Percentiles rank a stretch among this genome's conserved stretches.
phyloP scores from a whole-genome alignment of 2,797 vertebrate genomes.

The Bradypodion ventrale region DNA sequence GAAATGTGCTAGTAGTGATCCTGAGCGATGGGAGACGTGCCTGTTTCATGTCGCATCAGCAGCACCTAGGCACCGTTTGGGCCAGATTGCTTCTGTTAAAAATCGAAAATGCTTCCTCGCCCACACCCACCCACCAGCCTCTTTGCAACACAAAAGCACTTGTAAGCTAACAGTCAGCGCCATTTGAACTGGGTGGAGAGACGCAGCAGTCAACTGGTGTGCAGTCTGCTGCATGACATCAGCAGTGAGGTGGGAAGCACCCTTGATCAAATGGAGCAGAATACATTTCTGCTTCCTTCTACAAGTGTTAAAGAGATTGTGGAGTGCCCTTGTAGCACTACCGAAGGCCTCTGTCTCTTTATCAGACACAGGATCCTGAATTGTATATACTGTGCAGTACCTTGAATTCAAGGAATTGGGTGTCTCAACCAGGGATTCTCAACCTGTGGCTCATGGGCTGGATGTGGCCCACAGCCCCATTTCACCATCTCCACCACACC shows the following conservation, averaged over 20 bases:
- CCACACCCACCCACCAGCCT: rapidly evolving
- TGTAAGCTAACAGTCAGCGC: not conserved
- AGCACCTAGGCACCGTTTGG: not conserved
- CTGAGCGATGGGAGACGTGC: not conserved
- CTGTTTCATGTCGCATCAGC: not conserved
- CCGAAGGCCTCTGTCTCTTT: not conserved
- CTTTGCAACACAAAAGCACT: constrained; percentile 10
- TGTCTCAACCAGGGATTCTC: too few species aligned
- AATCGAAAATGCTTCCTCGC: not conserved
- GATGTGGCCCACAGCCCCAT: too few species aligned
- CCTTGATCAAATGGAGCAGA: not conserved
- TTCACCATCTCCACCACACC: too few species aligned
- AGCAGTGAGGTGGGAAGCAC: not conserved
- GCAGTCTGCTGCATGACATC: constrained; percentile 19
- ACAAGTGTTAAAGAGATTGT: constrained; percentile 11
- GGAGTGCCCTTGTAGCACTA: not conserved
- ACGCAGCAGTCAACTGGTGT: constrained; percentile 24
- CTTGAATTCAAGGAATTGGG: not conserved
- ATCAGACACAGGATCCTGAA: not conserved
- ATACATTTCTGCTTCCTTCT: constrained; percentile 19
- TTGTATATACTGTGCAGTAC: too few species aligned
- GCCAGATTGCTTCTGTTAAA: not conserved
- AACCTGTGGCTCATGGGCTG: too few species aligned
- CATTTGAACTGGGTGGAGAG: constrained; percentile 10
- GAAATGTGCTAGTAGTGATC: too few species aligned